These are phyloP conservation scores for Lycorma delicatula DNA, from an alignment of 1,140 invertebrate genomes.

Conservation along the genomic window DNA sequence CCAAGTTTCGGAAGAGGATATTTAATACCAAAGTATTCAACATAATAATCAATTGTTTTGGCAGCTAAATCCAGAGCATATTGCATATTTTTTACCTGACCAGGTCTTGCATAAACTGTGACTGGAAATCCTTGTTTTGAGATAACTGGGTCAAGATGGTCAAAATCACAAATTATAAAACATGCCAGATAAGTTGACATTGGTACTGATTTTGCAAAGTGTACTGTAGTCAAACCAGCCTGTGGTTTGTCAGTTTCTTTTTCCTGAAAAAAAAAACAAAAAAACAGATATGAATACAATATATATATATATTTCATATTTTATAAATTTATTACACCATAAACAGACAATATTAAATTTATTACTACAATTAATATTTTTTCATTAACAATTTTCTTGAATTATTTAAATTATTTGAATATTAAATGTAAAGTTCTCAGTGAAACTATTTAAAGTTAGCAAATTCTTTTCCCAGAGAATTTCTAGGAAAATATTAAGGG, in stretches of 20 bases:
- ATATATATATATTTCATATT: no score
- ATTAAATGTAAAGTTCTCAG: no score
- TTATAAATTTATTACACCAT: no score
- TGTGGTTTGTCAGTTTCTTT: slow-evolving; percentile 35
- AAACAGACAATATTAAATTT: no score
- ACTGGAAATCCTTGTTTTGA: slow-evolving; percentile 49
- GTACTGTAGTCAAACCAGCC: slow-evolving; percentile 42
- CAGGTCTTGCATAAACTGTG: slow-evolving; percentile 62
- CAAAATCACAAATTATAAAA: slow-evolving; percentile 87
- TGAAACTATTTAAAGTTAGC: no score
- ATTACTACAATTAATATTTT: no score
- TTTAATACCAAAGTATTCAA: slow-evolving; percentile 72
- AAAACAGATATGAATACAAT: no score
- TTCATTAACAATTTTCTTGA: no score
- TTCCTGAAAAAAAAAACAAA: slow-evolving; percentile 32
- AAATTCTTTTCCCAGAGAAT: no score
- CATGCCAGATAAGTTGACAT: slow-evolving; percentile 91
- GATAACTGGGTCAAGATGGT: slow-evolving; percentile 46
- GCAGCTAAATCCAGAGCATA: slow-evolving; percentile 72
- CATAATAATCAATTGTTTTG: slow-evolving; percentile 74
- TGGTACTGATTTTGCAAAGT: slow-evolving; percentile 70
- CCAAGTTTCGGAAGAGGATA: slow-evolving; percentile 84
- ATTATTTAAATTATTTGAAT: no score
- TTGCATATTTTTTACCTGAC: slow-evolving; percentile 62
- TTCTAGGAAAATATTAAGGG: no score